These are phyloP conservation scores for Caretta caretta DNA, from an alignment of 2,113 vertebrate genomes.

Conservation along the genomic window DNA sequence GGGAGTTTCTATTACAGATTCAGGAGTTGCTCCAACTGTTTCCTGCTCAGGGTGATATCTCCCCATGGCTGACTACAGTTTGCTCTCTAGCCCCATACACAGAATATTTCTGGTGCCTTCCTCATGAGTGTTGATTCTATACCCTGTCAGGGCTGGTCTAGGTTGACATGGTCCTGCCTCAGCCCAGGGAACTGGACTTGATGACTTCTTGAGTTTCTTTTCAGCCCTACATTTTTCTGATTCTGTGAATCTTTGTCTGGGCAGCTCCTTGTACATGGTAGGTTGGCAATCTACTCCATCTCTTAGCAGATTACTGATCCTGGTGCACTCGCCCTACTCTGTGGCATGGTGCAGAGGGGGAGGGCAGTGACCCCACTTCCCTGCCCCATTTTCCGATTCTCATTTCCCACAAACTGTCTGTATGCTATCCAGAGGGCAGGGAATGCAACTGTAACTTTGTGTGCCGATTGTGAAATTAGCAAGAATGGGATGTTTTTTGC, in stretches of 20 bases:
- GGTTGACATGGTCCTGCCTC: not conserved
- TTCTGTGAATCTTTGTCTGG: not conserved
- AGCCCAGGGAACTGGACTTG: not conserved
- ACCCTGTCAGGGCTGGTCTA: not conserved
- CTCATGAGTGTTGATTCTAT: not conserved
- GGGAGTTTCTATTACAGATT: not conserved
- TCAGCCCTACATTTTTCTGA: not conserved
- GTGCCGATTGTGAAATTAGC: not conserved
- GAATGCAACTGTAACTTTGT: not conserved
- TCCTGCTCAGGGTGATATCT: not conserved
- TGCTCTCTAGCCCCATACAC: not conserved
- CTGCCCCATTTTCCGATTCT: not conserved
- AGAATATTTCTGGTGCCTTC: not conserved
- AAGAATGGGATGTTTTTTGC: not conserved
- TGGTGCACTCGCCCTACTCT: not conserved
- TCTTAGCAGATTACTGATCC: not conserved
- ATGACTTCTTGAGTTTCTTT: not conserved
- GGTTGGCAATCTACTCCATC: accelerated
- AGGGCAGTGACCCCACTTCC: not conserved
- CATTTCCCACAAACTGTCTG: not conserved
- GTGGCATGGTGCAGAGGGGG: not conserved
- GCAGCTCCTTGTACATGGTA: accelerated
- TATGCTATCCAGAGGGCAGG: not conserved
- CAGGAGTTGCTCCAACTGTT: not conserved
- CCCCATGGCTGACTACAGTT: not conserved